Evolutionary conservation across 2,797 vertebrate species (phyloP), one percentile per base, ranked within the genome.

Genomic region (Rhabdophis nuchalis): DNA sequence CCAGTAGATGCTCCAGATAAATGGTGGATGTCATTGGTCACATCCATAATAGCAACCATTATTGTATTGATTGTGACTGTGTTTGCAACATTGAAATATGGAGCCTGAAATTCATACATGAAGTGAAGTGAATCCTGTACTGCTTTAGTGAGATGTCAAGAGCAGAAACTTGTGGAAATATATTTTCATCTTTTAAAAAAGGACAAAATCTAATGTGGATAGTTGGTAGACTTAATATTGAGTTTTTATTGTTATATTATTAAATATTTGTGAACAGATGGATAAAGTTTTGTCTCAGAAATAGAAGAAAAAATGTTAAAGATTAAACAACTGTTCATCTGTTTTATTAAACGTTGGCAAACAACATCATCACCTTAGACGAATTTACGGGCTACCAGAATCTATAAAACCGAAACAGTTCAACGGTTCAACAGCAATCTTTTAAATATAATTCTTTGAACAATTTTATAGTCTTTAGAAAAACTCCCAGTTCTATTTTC

Each of bases 51-150:
- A 58, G 64, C 54, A 60, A 53, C 77, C 46, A 14, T 82, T 92
- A 82, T 86, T 52, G 68, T 91, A 88, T 16, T 60, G 32, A n/a
- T 89, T 14, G n/a, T 77, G 58, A 91, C 57, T 46, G 88, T 89
- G 68, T 85, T 91, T 53, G 2, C 85, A 89, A 89, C 86, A 85
- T 92, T 77, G 60, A 85, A 86, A 92, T 91, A 77, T 41, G 92
- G 32, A 86, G 60, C 20, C 32, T 87, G 13, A 87, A 52, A 86
- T 94, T 58, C 23, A 94, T 57, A 88, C 77, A 29, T 32, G 29
- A 86, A n/a, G n/a, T 36, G 91, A 93, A n/a, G 72, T 5, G n/a
- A 85, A 16, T 36, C 54, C 14, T 9, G 11, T 82, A n/a, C 3
- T 57, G 23, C 50, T 41, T 90, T 61, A 91, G 16, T 64, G 9